Evolutionary conservation across 2,888 invertebrate genomes (phyloP).

Genomic region (Mechanitis mazaeus): DNA sequence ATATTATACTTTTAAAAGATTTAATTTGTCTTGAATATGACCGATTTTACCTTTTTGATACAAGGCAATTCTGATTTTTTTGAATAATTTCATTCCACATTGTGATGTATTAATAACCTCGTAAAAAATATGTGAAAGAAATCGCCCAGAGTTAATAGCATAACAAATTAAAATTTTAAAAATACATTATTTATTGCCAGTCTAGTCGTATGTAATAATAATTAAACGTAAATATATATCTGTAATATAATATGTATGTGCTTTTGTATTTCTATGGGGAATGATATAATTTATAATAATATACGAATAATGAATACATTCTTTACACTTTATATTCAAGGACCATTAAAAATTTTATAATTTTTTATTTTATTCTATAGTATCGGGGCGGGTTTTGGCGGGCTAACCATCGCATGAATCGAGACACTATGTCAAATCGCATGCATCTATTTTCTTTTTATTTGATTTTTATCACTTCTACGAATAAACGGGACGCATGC

Average conservation of each 20-base stretch:
- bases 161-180: no score
- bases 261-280: not conserved
- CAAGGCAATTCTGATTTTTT: no score
- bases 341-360: slow-evolving; percentile 9
- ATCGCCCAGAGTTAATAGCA: no score
- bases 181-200: no score
- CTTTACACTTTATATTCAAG: slow-evolving; percentile 35
- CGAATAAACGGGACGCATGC: not conserved
- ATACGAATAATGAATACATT: slow-evolving; percentile 63
- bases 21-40: no score
- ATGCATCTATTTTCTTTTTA: slow-evolving; percentile 13
- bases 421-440: slow-evolving; percentile 8
- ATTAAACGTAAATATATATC: no score
- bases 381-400: slow-evolving; percentile 15
- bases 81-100: no score
- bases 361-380: slow-evolving; percentile 8
- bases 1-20: no score
- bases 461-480: not conserved
- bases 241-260: not conserved
- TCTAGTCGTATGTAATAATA: no score
- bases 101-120: no score
- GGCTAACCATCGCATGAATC: slow-evolving; percentile 23
- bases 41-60: no score
- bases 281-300: slow-evolving; percentile 11
- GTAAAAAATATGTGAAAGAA: no score